A percentile compares a stretch with the other conserved stretches of the same genome.
These are phyloP conservation scores for Timema cristinae DNA, from an alignment of 2,888 invertebrate species.

Conservation along the genomic window DNA sequence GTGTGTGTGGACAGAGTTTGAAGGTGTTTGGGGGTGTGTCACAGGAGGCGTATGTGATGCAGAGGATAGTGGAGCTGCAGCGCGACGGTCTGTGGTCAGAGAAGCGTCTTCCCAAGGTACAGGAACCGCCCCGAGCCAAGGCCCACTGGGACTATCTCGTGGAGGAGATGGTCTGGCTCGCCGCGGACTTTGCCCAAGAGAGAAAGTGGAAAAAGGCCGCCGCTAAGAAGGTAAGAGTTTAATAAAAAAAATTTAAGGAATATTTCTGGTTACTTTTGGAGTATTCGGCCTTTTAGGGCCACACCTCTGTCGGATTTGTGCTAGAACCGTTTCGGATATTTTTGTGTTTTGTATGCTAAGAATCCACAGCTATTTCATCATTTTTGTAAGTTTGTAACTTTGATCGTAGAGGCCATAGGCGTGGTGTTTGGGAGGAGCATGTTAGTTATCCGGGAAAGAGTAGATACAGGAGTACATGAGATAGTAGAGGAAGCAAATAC, in stretches of 20 bases:
- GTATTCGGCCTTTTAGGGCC: too few relatives aligned
- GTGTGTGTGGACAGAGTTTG: neutral
- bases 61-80: constrained; percentile 85
- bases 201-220: constrained; percentile 96
- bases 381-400: too few relatives aligned
- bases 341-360: too few relatives aligned
- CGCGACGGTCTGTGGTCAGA: constrained; percentile 95
- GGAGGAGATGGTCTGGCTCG: constrained; percentile 98
- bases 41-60: constrained; percentile 90
- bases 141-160: constrained; percentile 98
- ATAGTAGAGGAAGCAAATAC: too few relatives aligned
- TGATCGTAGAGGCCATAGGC: too few relatives aligned
- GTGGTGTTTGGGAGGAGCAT: too few relatives aligned
- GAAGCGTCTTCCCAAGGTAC: constrained; percentile 83
- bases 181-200: constrained; percentile 96
- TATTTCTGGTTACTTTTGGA: constrained; percentile 1
- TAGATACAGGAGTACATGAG: too few relatives aligned
- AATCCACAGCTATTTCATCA: too few relatives aligned
- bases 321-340: neutral
- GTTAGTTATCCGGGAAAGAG: too few relatives aligned
- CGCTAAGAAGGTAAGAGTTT: constrained; percentile 68
- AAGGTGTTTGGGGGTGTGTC: neutral
- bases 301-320: too few relatives aligned
- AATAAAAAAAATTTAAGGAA: constrained; percentile 21
- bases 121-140: constrained; percentile 85